Conservation (phyloP, 2,113 vertebrate species). For the Corythaixoides concolor region DNA sequence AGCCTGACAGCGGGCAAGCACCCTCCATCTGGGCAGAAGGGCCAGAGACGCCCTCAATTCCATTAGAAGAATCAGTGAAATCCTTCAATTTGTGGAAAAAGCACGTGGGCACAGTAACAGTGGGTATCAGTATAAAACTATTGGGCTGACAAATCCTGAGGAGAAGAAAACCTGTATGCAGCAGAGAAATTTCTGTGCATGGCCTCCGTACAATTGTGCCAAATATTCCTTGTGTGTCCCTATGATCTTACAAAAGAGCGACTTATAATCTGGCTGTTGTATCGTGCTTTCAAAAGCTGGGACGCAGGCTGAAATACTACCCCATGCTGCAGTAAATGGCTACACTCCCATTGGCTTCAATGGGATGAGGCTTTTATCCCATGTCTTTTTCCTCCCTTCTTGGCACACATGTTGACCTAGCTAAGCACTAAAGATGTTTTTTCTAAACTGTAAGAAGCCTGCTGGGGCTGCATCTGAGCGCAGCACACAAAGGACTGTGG, state of each 20-base stretch:
- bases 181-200: not conserved
- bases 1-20: not conserved
- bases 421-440: not conserved
- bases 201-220: not conserved
- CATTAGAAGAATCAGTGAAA: not conserved
- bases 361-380: not conserved
- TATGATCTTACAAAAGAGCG: not conserved
- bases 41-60: not conserved
- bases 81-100: not conserved
- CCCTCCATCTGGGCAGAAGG: not conserved
- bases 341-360: not conserved
- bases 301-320: not conserved
- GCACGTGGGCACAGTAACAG: rapidly evolving
- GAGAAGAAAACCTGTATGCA: not conserved
- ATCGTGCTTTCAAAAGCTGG: not conserved
- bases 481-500: not conserved
- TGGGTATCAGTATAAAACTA: not conserved
- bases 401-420: not conserved
- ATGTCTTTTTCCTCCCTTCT: not conserved
- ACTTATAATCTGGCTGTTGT: not conserved
- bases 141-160: not conserved
- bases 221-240: constrained; percentile 12
- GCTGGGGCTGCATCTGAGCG: not conserved
- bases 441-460: not conserved
- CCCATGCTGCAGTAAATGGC: not conserved